phyloP scores from a whole-genome alignment of 2,797 vertebrate genomes.

The Gambusia yucatana region DNA sequence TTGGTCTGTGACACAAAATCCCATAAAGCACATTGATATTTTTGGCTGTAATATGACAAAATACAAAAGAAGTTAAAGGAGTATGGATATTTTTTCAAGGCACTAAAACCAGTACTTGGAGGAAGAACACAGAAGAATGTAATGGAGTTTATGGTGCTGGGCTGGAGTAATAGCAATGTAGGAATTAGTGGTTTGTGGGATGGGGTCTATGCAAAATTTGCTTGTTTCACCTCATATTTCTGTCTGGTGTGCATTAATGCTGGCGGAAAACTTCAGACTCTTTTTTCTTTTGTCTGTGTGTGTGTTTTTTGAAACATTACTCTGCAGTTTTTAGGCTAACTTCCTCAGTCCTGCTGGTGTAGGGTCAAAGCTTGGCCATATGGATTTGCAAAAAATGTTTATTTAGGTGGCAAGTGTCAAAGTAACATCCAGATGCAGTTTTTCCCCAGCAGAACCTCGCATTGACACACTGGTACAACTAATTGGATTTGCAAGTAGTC shows the following conservation, averaged over 20 bases:
- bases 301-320: not conserved
- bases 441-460: not conserved
- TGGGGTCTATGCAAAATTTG: not conserved
- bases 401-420: not conserved
- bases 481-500: not conserved
- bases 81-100: not conserved
- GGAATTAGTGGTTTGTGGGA: not conserved
- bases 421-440: not conserved
- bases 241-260: not conserved
- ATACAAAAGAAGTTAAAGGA: not conserved
- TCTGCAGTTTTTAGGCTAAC: not conserved
- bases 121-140: not conserved
- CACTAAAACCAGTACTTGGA: not conserved
- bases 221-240: not conserved
- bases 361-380: not conserved
- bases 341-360: not conserved
- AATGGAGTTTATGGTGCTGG: not conserved
- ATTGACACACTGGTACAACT: not conserved
- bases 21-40: not conserved
- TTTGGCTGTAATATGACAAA: not conserved
- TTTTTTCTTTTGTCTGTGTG: not conserved
- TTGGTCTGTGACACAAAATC: not conserved
- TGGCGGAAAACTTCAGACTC: not conserved
- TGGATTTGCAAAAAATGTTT: slow-evolving; percentile 1
- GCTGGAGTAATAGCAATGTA: not conserved